Evolutionary conservation across 1,140 invertebrate genomes (phyloP), one percentile per base, ranked within the genome.

Genomic region (Littorina saxatilis): DNA sequence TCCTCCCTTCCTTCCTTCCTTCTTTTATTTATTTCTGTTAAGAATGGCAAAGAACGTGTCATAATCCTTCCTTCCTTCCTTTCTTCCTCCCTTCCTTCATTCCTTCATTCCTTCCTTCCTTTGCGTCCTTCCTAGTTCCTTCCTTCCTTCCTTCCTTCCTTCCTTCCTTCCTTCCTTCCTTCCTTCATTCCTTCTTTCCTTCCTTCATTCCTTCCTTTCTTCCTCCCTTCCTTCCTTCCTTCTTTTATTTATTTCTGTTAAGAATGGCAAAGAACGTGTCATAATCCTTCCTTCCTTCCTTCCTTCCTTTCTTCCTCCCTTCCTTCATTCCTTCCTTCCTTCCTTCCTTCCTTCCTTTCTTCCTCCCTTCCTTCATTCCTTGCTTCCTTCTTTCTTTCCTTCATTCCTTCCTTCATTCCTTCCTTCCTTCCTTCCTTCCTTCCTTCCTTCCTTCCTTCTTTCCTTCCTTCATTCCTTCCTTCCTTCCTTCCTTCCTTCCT

Each of bases 1-100:
- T 35, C 74, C 66, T 43, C 66, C 72, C 68, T 75, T 27, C 82
- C 77, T 83, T 15, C 78, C 78, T 66, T 37, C 58, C 52, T 80
- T 40, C 37, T 75, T 82, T 63, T 83, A 63, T 75, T 70, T 76
- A 61, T 50, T 35, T 66, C 61, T 66, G 29, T 40, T 75, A 5
- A 47, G 7, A 47, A 47, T 5, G 58, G 58, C n/a, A 23, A 63
- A 32, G n/a, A 11, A 39, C 20, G 13, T 4, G 35, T 82, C 37
- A 79, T 23, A 20, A 37, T 80, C 13, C 61, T 52, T 72, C 79
- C 37, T 73, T 39, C 79, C 39, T 75, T 35, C 37, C 35, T 17
- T 75, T 39, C 29, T 20, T 61, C 35, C 23, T 61, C 0, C 43
- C 27, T 29, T 37, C 37, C 47, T 75, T 37, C 39, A n/a, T 61